Percentiles rank a stretch among this genome's conserved stretches.
Conservation (phyloP, 1,140 invertebrate species). For the Latrodectus geometricus region DNA sequence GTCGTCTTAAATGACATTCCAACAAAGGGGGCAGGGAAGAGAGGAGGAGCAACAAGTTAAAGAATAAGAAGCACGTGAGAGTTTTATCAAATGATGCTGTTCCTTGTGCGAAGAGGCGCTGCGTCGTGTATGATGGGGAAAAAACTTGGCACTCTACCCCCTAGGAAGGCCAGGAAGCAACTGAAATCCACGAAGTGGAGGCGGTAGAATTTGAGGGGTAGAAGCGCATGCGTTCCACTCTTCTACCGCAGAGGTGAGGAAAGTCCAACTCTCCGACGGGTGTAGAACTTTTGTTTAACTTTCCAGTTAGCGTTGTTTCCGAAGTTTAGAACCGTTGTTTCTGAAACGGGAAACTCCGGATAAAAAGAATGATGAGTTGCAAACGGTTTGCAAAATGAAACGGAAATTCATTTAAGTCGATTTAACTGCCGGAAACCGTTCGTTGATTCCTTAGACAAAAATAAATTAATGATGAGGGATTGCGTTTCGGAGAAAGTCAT, state of each 20-base stretch:
- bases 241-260: constrained; percentile 40
- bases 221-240: not conserved
- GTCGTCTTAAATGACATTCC: too few species aligned
- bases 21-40: too few species aligned
- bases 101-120: not conserved
- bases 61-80: constrained; percentile 20
- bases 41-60: not conserved
- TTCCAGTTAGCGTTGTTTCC: not conserved
- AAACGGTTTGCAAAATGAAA: too few species aligned
- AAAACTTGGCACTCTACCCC: constrained; percentile 49
- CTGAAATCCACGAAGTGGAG: constrained; percentile 33
- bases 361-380: too few species aligned
- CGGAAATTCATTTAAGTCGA: too few species aligned
- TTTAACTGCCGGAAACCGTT: too few species aligned
- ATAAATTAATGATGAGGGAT: too few species aligned
- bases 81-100: constrained; percentile 15
- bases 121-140: not conserved
- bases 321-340: too few species aligned
- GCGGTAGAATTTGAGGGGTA: not conserved
- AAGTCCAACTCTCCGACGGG: constrained; percentile 33
- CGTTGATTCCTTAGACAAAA: too few species aligned
- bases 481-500: too few species aligned
- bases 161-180: not conserved
- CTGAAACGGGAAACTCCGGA: too few species aligned
- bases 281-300: constrained; percentile 45